Evolutionary conservation across 2,797 vertebrate genomes (phyloP), one percentile per base, ranked within the genome.

Genomic region (Pterois miles): DNA sequence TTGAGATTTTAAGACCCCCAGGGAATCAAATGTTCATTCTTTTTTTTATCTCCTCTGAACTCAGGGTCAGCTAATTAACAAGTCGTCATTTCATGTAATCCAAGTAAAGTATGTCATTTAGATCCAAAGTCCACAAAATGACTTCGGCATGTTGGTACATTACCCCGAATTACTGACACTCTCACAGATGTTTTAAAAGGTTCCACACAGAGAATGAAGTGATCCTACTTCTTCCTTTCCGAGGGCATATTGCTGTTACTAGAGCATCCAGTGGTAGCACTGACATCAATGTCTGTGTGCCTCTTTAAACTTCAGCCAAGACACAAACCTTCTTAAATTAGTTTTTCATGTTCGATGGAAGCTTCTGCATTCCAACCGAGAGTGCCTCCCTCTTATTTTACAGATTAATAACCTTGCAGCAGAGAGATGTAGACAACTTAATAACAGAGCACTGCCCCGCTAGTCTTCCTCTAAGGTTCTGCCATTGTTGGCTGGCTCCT

Each of bases 341-440:
- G 22, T 74, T 74, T 77, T 85, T 81, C 71, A 78, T 86, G 85
- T 79, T 77, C 13, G 43, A 43, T 79, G 27, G 60, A 56, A 59
- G 69, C 66, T 71, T 81, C 66, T 85, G 72, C 68, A 69, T 86
- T 88, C 67, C 64, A 74, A 80, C 54, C 57, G 65, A 59, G 60
- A 79, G 33, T 0, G 36, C 52, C 73, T 84, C 56, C 82, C 73
- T 83, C 58, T 78, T 80, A 81, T 74, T 82, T 84, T 59, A 65
- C 29, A 76, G 69, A 84, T 80, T 81, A 72, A 76, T 87, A 87
- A 80, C 50, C 40, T 86, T 60, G 87, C 79, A 86, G 70, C 62
- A 62, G 56, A 74, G 70, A 72, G 65, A 43, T 84, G 81, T 0
- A 83, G 82, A 86, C 85, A 86, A 65, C 82, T 84, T 92, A 91